A percentile compares a stretch with the other conserved stretches of the same genome.
Conservation (phyloP, 2,113 vertebrate genomes). For the Clupea harengus region DNA sequence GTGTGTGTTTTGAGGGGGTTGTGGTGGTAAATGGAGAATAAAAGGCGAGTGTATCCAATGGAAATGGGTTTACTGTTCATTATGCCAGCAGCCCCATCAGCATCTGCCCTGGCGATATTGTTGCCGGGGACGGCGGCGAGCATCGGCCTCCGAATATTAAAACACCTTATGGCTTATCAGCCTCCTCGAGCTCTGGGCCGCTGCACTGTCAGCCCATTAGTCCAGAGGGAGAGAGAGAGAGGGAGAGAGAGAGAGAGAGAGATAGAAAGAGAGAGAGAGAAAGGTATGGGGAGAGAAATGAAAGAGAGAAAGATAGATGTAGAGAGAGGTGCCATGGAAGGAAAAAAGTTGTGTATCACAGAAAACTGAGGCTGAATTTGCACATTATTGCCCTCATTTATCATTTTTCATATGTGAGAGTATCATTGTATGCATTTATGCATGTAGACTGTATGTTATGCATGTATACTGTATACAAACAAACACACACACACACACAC, state of each 20-base stretch:
- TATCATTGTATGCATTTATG: background rate
- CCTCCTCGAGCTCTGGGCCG: slow-evolving; percentile 5
- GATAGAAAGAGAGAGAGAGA: background rate
- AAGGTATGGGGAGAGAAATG: background rate
- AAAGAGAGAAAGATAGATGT: background rate
- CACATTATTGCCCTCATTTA: background rate
- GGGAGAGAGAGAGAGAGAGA: background rate
- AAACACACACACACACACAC: background rate
- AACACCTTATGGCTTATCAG: slow-evolving; percentile 26
- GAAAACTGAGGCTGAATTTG: background rate
- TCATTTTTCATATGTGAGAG: background rate
- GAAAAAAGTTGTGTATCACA: background rate
- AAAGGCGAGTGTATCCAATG: background rate
- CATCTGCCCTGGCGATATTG: slow-evolving; percentile 2
- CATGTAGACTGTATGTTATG: background rate
- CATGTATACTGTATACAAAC: too few species aligned
- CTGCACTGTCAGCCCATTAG: slow-evolving; percentile 34
- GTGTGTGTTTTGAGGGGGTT: background rate
- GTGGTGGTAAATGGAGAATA: background rate
- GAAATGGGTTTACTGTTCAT: slow-evolving; percentile 19
- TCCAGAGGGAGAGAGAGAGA: slow-evolving; percentile 5
- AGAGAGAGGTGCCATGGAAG: background rate
- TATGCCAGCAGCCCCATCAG: background rate
- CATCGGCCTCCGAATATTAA: background rate
- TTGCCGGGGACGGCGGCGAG: background rate